Percentiles rank a stretch among this genome's conserved stretches.
These are phyloP conservation scores for Nephrotoma flavescens DNA, from an alignment of 2,888 invertebrate species.

Conservation along the genomic window DNA sequence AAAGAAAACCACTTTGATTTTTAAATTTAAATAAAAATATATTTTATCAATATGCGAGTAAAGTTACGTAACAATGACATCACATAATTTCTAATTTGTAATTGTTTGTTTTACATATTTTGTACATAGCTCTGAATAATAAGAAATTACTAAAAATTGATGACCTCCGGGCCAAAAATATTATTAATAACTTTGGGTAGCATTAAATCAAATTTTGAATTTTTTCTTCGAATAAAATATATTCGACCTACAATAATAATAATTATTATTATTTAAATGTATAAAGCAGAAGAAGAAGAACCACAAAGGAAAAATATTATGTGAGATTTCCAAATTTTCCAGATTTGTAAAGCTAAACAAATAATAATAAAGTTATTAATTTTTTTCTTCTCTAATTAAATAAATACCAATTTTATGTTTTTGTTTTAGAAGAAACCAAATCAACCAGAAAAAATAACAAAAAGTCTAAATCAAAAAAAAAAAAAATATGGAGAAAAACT, in stretches of 20 bases:
- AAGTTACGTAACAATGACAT: not conserved
- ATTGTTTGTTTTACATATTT: not conserved
- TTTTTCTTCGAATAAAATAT: not conserved
- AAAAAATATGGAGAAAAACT: not conserved
- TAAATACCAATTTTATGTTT: not conserved
- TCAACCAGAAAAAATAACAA: not conserved
- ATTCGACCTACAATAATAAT: not conserved
- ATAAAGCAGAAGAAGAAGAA: not conserved
- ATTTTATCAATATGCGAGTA: not conserved
- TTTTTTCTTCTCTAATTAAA: not conserved
- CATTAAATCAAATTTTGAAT: not conserved
- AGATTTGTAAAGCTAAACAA: not conserved
- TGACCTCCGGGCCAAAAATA: not conserved
- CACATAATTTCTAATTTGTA: not conserved
- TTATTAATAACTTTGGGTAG: not conserved
- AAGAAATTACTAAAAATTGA: not conserved
- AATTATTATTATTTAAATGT: not conserved
- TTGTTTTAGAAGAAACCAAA: not conserved
- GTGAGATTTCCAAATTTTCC: not conserved
- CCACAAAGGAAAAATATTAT: not conserved
- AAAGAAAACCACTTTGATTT: not conserved
- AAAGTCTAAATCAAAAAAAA: not conserved
- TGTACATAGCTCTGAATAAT: not conserved
- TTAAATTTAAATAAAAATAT: not conserved
- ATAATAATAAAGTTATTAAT: not conserved